Evolutionary conservation across 2,797 vertebrate genomes (phyloP).

Genomic region (Ambastaia sidthimunki): DNA sequence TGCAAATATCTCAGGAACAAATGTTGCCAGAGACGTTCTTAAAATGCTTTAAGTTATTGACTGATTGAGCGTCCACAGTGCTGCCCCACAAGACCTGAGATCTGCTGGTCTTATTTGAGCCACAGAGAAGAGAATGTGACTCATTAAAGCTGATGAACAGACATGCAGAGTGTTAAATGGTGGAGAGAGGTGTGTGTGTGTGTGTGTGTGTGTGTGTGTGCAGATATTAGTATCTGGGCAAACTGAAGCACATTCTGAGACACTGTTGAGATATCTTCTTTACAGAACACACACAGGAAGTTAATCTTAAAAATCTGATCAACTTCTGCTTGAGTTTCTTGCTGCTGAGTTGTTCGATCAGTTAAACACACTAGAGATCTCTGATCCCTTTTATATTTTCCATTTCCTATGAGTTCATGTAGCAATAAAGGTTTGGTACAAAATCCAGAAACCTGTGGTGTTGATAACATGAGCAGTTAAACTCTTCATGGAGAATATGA

Average conservation of each 20-base stretch:
- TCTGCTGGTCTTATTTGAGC: conserved; percentile 7
- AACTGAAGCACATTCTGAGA: too few species aligned
- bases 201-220: too few species aligned
- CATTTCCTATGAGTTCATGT: too few species aligned
- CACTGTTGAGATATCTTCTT: too few species aligned
- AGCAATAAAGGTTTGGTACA: neutral
- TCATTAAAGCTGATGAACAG: neutral
- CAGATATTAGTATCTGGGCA: too few species aligned
- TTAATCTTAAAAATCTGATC: too few species aligned
- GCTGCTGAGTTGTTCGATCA: too few species aligned
- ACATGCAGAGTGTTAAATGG: neutral
- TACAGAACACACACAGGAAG: too few species aligned
- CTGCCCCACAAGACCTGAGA: neutral
- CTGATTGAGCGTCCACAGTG: conserved; percentile 4
- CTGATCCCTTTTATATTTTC: too few species aligned
- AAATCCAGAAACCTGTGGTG: neutral
- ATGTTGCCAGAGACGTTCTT: neutral
- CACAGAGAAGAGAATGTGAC: neutral
- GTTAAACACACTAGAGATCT: too few species aligned
- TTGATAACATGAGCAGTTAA: neutral
- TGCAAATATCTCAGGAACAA: conserved; percentile 2
- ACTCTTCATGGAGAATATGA: neutral
- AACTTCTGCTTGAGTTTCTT: too few species aligned
- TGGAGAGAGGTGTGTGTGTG: too few species aligned
- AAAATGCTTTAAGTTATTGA: neutral